Evolutionary conservation across 2,888 invertebrate genomes (phyloP), one percentile per base, ranked within the genome.

Genomic region (Muscina levida): DNA sequence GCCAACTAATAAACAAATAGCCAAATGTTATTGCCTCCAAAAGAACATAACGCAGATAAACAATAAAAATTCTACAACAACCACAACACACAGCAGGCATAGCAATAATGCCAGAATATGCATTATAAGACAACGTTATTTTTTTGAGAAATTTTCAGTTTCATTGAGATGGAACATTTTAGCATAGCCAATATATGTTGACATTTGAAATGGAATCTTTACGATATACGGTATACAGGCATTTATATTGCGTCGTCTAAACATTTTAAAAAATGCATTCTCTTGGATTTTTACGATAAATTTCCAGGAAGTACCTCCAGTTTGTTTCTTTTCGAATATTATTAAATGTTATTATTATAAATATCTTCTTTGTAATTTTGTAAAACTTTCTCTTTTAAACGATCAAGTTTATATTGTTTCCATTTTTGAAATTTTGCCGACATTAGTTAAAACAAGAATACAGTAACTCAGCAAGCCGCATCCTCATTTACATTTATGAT

Each of bases 341-440:
- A 19, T 11, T 51, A 51, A 51, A 19, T 31, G 4, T 24, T 22
- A 53, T 22, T 15, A 59, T 5, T 15, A 15, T 8, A 57, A 19
- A 13, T 15, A 62, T 24, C 13, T 53, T 53, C 24, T 53, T 24
- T 53, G 53, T 53, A 53, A 53, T 53, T 48, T 48, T 48, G 48
- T 48, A 19, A 19, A n/a, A 13, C 2, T 24, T 53, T 53, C 24
- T 24, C 3, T 24, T 53, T 22, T 44, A 46, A 22, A 51, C 22
- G 2, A 53, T 13, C 17, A 48, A 48, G 15, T 48, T 24, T 10
- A 46, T 62, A 39, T 42, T 77, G 46, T 72, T 57, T 13, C 2
- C 46, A 24, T 31, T 80, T 76, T 76, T 81, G 81, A 75, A 72
- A 65, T 81, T 81, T 81, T 81, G 81, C 77, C 81, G 81, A 75